Base-by-base conservation (phyloP, 2,113 vertebrate genomes). In the Myodes glareolus region DNA sequence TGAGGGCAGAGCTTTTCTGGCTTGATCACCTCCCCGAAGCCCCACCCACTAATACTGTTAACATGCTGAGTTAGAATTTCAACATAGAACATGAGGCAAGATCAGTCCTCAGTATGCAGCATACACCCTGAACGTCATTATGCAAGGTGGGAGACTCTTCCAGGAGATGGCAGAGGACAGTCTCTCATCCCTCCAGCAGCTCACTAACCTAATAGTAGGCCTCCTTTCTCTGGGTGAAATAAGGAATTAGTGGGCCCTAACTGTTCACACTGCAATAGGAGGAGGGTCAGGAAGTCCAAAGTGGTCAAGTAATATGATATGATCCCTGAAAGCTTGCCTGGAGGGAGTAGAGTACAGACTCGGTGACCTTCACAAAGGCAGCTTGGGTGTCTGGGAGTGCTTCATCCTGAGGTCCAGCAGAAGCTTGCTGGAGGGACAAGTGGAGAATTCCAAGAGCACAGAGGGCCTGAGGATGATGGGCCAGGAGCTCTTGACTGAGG, bases 291-390 rank as follows among this genome's bases (percentile, higher is more conserved):
- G 91, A 97, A 94, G 39, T 39, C 94, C 84, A 39, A n/a, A 68
- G 33, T 80, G 45, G 75, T 72, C 77, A 97, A 50, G 9, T 72
- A 82, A 25, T 47, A n/a, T 86, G 72, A 75, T 45, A 92, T 96
- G 96, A 85, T 90, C 72, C 42, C 67, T 68, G 45, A 91, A 86
- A 92, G 85, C 80, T 97, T 94, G 95, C 70, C 76, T 92, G 61
- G 82, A 21, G 27, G 25, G 25, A 33, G 82, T 45, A 58, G 4
- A 65, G 77, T 73, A 29, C 84, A 88, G 84, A 87, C 29, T 76
- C 88, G 85, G 70, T 88, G 80, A 72, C 73, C 58, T 92, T 93
- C 73, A 23, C 50, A 90, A 91, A 95, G 39, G 50, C 42, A 78
- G 70, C 55, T 52, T 42, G 92, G 70, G 45, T 23, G 29, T 36